Conservation (phyloP, 64 coral and sea anemone species). For the Anthopleura sola region DNA sequence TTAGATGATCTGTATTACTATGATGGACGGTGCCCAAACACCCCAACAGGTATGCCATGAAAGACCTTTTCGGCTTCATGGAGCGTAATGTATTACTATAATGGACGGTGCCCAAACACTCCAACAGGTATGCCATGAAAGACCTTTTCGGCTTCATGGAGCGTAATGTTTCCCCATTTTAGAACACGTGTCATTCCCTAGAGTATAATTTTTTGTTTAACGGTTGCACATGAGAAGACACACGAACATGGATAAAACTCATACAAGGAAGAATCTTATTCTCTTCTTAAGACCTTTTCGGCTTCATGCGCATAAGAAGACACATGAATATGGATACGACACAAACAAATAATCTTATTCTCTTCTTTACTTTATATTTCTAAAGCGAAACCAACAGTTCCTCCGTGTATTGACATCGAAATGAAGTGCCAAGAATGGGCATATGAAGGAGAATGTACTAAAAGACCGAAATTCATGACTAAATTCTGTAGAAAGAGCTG, state of each 20-base stretch:
- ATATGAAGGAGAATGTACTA: constrained; percentile 1
- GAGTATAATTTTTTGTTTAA: no score
- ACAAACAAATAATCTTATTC: no score
- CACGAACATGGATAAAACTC: no score
- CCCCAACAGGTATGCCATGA: background rate
- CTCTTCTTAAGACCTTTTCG: no score
- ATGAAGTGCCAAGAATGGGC: background rate
- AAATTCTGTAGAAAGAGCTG: constrained; percentile 7
- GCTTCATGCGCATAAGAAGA: no score
- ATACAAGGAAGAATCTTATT: no score
- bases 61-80: no score
- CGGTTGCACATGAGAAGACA: no score
- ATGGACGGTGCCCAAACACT: background rate
- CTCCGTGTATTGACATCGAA: background rate
- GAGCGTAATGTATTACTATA: background rate
- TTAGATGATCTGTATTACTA: background rate
- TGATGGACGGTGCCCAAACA: background rate
- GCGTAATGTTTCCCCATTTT: no score
- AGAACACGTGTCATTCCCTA: no score
- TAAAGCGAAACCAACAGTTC: background rate
- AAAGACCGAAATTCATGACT: constrained; percentile 8
- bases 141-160: no score
- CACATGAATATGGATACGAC: no score
- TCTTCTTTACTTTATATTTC: background rate
- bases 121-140: background rate